Evolutionary conservation across 2,113 vertebrate genomes (phyloP).

Genomic region (Microcebus tavaratra): DNA sequence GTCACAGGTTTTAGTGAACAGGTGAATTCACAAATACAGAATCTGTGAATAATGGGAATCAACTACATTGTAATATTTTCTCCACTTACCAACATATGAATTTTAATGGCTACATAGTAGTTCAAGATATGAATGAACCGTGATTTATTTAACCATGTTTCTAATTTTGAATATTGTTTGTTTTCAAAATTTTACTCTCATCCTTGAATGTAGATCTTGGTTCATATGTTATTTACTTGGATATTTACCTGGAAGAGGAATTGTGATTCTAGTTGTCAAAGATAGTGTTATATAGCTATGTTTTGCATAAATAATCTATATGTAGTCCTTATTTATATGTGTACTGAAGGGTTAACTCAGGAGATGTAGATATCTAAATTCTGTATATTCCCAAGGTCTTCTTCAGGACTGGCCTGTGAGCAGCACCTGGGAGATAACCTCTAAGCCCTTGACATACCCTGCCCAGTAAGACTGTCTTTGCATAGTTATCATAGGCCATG

Average conservation of each 20-base stretch:
- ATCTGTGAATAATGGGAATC: not conserved
- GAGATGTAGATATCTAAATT: not conserved
- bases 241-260: not conserved
- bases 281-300: not conserved
- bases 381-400: not conserved
- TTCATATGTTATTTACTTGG: not conserved
- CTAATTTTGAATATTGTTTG: not conserved
- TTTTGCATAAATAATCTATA: not conserved
- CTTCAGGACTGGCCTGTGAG: not conserved
- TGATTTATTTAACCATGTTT: not conserved
- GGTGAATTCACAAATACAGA: not conserved
- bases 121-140: not conserved
- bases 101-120: not conserved
- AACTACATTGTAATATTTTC: not conserved
- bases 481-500: not conserved
- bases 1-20: not conserved
- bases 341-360: not conserved
- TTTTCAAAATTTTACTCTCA: slow-evolving; percentile 6
- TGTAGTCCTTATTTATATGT: not conserved
- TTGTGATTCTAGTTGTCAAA: not conserved
- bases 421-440: not conserved
- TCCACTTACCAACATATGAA: not conserved
- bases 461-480: not conserved
- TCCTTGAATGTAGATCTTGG: not conserved
- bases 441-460: not conserved